Conservation (phyloP, 1,140 invertebrate species). For the Saccostrea cuccullata region DNA sequence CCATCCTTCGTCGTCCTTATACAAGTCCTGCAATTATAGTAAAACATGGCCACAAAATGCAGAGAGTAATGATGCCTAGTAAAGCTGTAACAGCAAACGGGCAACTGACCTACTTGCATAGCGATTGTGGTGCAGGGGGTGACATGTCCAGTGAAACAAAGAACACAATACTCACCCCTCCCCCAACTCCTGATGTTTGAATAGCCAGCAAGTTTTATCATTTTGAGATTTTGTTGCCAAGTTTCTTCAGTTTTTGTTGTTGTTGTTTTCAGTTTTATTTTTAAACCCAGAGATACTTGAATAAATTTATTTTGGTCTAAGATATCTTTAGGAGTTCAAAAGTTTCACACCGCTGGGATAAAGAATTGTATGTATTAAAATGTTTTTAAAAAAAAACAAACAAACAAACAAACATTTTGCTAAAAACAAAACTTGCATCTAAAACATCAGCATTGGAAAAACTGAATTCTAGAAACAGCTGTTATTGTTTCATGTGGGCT, state of each 20-base stretch:
- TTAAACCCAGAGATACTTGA: too few species aligned
- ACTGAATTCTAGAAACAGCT: too few species aligned
- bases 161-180: neutral
- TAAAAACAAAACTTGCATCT: too few species aligned
- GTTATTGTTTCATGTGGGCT: too few species aligned
- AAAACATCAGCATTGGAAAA: too few species aligned
- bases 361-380: too few species aligned
- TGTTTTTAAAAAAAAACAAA: too few species aligned
- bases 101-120: constrained; percentile 42
- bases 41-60: constrained; percentile 72
- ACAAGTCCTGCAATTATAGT: constrained; percentile 69
- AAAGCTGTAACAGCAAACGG: constrained; percentile 46
- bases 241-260: constrained; percentile 28
- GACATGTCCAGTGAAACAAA: neutral
- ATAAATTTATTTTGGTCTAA: neutral
- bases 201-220: neutral
- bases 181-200: constrained; percentile 15
- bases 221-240: neutral
- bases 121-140: constrained; percentile 3
- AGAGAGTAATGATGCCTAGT: constrained; percentile 67
- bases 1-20: constrained; percentile 66
- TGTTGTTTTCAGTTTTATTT: constrained; percentile 5
- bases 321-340: neutral
- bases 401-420: too few species aligned
- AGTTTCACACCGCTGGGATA: too few species aligned